Evolutionary conservation across 1,140 invertebrate species (phyloP), one percentile per base, ranked within the genome.

Genomic region (Laupala kohalensis): DNA sequence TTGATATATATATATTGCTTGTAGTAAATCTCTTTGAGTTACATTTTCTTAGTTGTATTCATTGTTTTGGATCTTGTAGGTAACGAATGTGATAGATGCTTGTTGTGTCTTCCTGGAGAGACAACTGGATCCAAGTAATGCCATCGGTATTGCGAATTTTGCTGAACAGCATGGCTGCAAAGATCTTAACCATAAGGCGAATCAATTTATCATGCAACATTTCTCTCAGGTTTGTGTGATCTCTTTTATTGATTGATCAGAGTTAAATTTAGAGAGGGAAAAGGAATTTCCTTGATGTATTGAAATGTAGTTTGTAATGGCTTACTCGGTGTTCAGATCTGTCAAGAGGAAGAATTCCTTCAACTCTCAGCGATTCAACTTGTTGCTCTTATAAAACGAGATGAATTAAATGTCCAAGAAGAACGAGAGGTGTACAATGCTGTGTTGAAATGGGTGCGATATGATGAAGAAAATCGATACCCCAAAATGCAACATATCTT

Each of bases 381-480:
- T 71, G 88, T 95, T 69, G 84, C 85, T 19, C 84, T 91, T 3
- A 93, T 96, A 25, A 85, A 91, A 75, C 91, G 92, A 76, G 94
- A 96, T 77, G 93, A 95, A 78, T 78, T 96, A 0, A 95, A 95
- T 79, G 92, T 96, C 0, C 87, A 91, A 75, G 94, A 94, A 77
- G 94, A 96, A 77, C 86, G 90, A 27, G 92, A 96, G 81, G 94
- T 94, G 0, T 97, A 95, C 77, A 92, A 94, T 77, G 92, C 94
- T 13, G 94, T 96, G 13, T 82, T 96, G 4, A 90, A 91, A 80
- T 97, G 94, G 94, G 92, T 86, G 30, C 90, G 89, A 78, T 90
- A 93, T 77, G 93, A 96, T 76, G 89, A 94, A 74, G 92, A 95
- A 69, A 89, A 87, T 28, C 82, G 94, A 65, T 86, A 91, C 72